Conservation (phyloP, 2,797 vertebrate genomes). For the Dendrocincla tyrannina region DNA sequence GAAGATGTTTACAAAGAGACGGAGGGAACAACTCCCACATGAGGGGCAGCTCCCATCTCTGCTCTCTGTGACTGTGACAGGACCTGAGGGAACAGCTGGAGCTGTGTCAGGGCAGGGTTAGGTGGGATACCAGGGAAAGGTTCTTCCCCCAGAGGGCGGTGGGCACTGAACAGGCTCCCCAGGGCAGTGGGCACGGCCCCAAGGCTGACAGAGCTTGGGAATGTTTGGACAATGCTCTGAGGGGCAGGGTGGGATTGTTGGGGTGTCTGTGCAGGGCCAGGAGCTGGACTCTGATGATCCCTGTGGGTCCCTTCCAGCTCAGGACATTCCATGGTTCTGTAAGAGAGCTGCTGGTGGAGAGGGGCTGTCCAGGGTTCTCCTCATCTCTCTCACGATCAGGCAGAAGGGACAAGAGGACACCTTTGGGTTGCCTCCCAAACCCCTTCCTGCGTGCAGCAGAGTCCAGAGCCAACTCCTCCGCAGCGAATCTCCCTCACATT, state of each 20-base stretch:
- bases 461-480: not conserved
- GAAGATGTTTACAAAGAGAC: not conserved
- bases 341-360: not conserved
- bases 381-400: not conserved
- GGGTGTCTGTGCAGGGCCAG: not conserved
- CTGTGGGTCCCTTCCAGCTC: not conserved
- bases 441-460: not conserved
- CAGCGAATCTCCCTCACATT: not conserved
- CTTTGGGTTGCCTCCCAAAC: not conserved
- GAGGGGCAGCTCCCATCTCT: not conserved
- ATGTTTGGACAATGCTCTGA: fast-evolving
- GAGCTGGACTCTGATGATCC: not conserved
- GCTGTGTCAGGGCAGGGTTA: not conserved
- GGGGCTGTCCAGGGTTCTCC: not conserved
- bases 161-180: not conserved
- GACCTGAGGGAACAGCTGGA: not conserved
- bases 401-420: not conserved
- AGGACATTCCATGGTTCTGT: not conserved
- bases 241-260: not conserved
- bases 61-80: not conserved
- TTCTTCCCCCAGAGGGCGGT: not conserved
- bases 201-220: not conserved
- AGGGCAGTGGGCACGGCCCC: not conserved
- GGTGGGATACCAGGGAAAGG: not conserved
- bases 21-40: not conserved